Evolutionary conservation across 2,888 invertebrate genomes (phyloP), one percentile per base, ranked within the genome.

Genomic region (Xanthia icteritia): DNA sequence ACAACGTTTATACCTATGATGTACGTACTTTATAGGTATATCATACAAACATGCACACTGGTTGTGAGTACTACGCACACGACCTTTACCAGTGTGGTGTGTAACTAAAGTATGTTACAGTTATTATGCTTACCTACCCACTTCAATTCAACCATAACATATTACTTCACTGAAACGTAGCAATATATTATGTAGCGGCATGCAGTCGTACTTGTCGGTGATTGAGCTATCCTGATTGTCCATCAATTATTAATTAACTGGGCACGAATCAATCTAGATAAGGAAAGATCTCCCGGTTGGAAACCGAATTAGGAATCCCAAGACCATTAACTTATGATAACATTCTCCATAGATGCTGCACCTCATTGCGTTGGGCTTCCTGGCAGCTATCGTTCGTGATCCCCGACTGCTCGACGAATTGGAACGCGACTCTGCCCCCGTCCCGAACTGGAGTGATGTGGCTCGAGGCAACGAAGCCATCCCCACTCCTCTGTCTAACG

Each of bases 371-470:
- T 94, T 98, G 86, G 98, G 98, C 67, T 97, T 98, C 83, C 94
- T 98, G 88, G 98, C 98, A 27, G 97, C 98, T 67, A 97, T 98
- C 72, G 97, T 98, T 92, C 97, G 98, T 69, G 98, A 98, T 92
- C 98, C 98, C 42, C 97, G 97, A 68, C 97, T 98, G 87, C 96
- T 98, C 89, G 97, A 97, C 73, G 97, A 97, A 86, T 92, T 97
- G 79, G 97, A 97, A 86, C 94, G 96, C 0, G 97, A 97, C 84
- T 95, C 97, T 0, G 94, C 96, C 9, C 93, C 95, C 0, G 89
- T 96, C 0, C 90, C 93, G 0, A 93, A 94, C 80, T 95, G 93
- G 94, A 90, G 92, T 64, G 95, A 96, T 69, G 92, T 95, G 36
- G 94, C 94, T 9, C 96, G 95, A 54, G 81, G 88, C n/a, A 91